phyloP scores from a whole-genome alignment of 2,113 vertebrate species.

The Laterallus jamaicensis region DNA sequence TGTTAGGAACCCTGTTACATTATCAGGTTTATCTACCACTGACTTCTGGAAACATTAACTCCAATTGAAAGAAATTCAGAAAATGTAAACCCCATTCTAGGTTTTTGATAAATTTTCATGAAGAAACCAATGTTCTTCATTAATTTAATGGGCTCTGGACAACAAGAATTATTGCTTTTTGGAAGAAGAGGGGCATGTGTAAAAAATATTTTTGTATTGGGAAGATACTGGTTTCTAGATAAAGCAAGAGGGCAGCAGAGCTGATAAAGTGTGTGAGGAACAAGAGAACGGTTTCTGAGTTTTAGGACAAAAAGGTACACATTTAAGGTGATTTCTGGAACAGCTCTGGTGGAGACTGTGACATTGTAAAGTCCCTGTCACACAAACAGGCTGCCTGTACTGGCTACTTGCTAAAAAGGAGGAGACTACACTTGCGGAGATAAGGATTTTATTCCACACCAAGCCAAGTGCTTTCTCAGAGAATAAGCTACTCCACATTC shows the following conservation, averaged over 20 bases:
- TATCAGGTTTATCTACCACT: neutral
- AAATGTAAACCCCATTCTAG: neutral
- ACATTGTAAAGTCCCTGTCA: neutral
- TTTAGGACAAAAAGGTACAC: neutral
- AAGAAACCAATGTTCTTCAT: neutral
- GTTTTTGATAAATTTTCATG: slow-evolving; percentile 2
- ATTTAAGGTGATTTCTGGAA: neutral
- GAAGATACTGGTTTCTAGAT: neutral
- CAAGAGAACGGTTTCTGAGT: neutral
- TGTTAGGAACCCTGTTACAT: neutral
- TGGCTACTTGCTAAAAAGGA: neutral
- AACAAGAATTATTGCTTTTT: neutral
- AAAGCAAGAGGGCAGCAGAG: neutral
- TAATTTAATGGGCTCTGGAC: neutral
- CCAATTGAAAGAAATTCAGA: neutral
- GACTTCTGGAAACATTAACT: neutral
- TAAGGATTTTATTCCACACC: neutral
- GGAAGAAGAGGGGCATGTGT: neutral
- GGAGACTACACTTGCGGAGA: neutral
- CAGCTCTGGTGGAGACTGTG: neutral
- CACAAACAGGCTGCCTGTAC: neutral
- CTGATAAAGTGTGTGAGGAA: neutral
- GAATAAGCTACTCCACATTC: neutral
- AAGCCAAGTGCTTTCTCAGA: neutral
- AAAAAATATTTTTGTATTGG: neutral